Conservation (phyloP, 2,797 vertebrate genomes). For the Graptemys geographica region DNA sequence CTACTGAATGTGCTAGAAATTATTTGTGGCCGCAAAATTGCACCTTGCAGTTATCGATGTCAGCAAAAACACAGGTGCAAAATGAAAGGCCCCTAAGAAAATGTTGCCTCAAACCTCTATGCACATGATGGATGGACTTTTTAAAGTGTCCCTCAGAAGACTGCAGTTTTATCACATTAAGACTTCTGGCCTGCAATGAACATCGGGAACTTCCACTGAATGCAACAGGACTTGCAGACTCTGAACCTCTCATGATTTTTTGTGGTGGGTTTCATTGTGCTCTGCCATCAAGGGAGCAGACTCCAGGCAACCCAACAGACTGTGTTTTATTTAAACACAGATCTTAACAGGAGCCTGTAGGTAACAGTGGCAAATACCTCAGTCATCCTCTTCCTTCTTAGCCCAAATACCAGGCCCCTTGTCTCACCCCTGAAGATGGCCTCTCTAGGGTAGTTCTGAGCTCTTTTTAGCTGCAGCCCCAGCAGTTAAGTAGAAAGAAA, state of each 20-base stretch:
- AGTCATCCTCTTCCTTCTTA: slow-evolving; percentile 16
- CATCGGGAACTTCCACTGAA: neutral
- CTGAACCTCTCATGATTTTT: neutral
- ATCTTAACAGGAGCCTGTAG: slow-evolving; percentile 29
- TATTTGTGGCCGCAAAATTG: slow-evolving; percentile 1
- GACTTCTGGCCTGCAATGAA: neutral
- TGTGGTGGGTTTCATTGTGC: neutral
- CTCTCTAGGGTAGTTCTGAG: neutral
- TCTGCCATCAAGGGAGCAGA: slow-evolving; percentile 36
- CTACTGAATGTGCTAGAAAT: neutral
- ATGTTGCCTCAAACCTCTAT: neutral
- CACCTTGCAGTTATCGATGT: neutral
- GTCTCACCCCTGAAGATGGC: neutral
- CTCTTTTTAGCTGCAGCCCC: neutral
- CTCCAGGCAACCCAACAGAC: slow-evolving; percentile 44
- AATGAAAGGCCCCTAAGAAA: neutral
- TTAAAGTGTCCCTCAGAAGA: neutral
- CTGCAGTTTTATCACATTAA: neutral
- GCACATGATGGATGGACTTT: neutral
- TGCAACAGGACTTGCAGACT: neutral
- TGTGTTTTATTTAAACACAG: slow-evolving; percentile 37
- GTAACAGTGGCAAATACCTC: slow-evolving; percentile 19
- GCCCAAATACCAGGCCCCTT: neutral
- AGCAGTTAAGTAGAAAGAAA: neutral
- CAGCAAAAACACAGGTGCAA: slow-evolving; percentile 4